Evolutionary conservation across 2,888 invertebrate genomes (phyloP).

Genomic region (Ypsolopha sequella): DNA sequence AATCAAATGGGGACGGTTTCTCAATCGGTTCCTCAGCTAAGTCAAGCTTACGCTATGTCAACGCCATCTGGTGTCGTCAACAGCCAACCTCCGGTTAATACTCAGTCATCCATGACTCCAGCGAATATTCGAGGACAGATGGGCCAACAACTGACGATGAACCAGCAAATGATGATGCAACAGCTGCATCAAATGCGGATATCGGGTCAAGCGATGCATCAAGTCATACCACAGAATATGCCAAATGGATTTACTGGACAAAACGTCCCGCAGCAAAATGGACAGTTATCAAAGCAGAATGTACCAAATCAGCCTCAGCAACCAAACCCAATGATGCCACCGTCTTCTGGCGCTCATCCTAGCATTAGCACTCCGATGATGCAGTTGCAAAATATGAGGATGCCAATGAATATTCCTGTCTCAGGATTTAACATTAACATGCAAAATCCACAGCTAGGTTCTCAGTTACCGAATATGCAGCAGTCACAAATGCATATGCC

Average conservation of each 20-base stretch:
- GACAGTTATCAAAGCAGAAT: slow-evolving; percentile 36
- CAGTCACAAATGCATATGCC: slow-evolving; percentile 26
- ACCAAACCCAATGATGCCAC: slow-evolving; percentile 27
- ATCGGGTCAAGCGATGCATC: slow-evolving; percentile 44
- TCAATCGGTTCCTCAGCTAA: slow-evolving; percentile 47
- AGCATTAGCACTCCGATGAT: slow-evolving; percentile 42
- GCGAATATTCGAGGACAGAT: slow-evolving; percentile 35
- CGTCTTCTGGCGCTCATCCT: slow-evolving; percentile 37
- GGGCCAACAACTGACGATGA: slow-evolving; percentile 23
- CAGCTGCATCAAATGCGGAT: slow-evolving; percentile 60
- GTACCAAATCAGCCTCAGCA: slow-evolving; percentile 38
- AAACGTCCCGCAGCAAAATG: slow-evolving; percentile 32
- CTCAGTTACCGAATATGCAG: slow-evolving; percentile 25
- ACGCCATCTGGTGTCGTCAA: slow-evolving; percentile 31
- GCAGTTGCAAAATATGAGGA: slow-evolving; percentile 57
- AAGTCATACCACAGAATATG: slow-evolving; percentile 34
- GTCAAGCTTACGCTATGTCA: slow-evolving; percentile 39
- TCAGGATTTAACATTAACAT: slow-evolving; percentile 7
- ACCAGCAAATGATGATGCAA: slow-evolving; percentile 49
- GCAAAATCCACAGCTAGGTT: slow-evolving; percentile 29
- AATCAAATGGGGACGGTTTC: slow-evolving; percentile 39
- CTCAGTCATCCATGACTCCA: slow-evolving; percentile 37
- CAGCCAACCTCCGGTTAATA: slow-evolving; percentile 26
- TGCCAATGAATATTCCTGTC: slow-evolving; percentile 25
- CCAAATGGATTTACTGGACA: slow-evolving; percentile 32